Percentiles rank a stretch among this genome's conserved stretches.
Evolutionary conservation across 2,113 vertebrate species (phyloP).

Genomic region (Nipponia nippon): DNA sequence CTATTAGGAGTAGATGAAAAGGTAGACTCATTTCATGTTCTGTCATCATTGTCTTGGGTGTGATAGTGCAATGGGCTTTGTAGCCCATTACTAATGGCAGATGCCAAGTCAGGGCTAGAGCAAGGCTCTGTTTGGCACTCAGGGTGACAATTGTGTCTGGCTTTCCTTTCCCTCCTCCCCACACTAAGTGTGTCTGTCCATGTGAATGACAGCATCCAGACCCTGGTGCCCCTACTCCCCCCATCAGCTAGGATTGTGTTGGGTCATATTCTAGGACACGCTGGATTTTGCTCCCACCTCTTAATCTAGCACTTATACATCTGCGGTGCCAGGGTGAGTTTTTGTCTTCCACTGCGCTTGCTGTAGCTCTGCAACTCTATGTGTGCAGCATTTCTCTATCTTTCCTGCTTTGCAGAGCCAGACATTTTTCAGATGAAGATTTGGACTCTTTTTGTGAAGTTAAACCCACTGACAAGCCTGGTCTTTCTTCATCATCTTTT

Average conservation of each 20-base stretch:
- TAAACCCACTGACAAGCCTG: neutral
- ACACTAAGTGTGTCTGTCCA: neutral
- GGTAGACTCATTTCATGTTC: neutral
- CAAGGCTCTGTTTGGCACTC: neutral
- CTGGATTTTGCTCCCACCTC: neutral
- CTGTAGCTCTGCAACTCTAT: neutral
- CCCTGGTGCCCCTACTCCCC: neutral
- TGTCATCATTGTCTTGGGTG: neutral
- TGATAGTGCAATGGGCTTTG: neutral
- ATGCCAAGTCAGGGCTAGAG: neutral
- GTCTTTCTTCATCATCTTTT: neutral
- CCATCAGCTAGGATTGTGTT: neutral
- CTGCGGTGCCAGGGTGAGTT: neutral
- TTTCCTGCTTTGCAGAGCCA: neutral
- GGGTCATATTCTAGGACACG: neutral
- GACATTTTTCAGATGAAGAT: neutral
- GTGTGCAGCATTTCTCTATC: neutral
- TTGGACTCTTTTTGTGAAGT: neutral
- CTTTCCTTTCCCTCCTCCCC: neutral
- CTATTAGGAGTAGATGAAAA: neutral
- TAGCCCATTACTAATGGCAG: neutral
- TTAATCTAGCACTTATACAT: neutral
- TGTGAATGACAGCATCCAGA: neutral
- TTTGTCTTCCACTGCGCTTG: neutral
- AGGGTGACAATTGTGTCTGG: neutral